Conservation (phyloP, 2,888 invertebrate species). For the Platynereis dumerilii region DNA sequence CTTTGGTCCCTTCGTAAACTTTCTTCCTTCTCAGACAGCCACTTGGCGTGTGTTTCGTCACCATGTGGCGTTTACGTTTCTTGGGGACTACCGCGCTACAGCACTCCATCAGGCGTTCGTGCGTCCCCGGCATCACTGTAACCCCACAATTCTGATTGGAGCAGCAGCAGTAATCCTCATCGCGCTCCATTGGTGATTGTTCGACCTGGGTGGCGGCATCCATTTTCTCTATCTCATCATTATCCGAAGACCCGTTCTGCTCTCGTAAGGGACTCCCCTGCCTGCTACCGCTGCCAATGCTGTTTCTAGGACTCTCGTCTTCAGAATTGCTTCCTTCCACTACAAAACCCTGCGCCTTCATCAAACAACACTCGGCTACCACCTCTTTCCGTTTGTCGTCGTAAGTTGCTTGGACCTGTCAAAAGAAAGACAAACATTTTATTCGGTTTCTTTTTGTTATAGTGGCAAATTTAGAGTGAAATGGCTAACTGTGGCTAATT, state of each 20-base stretch:
- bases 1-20: not conserved
- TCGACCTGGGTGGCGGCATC: constrained; percentile 8
- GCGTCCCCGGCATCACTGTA: constrained; percentile 48
- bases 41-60: constrained; percentile 36
- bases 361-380: not conserved
- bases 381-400: not conserved
- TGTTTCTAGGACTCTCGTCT: no score
- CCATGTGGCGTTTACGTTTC: constrained; percentile 57
- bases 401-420: not conserved
- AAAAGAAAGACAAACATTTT: not conserved
- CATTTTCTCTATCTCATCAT: not conserved
- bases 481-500: no score
- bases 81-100: constrained; percentile 57
- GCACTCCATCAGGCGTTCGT: constrained; percentile 49
- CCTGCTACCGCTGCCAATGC: not conserved
- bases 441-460: no score
- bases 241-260: not conserved
- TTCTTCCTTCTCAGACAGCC: constrained; percentile 1
- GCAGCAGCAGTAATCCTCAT: constrained; percentile 38
- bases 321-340: no score
- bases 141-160: constrained; percentile 47
- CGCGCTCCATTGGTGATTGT: constrained; percentile 1
- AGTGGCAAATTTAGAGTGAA: no score
- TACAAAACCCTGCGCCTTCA: no score
- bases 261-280: not conserved